These are phyloP conservation scores for Catamblyrhynchus diadema DNA, from an alignment of 2,797 vertebrate genomes.

Conservation along the genomic window DNA sequence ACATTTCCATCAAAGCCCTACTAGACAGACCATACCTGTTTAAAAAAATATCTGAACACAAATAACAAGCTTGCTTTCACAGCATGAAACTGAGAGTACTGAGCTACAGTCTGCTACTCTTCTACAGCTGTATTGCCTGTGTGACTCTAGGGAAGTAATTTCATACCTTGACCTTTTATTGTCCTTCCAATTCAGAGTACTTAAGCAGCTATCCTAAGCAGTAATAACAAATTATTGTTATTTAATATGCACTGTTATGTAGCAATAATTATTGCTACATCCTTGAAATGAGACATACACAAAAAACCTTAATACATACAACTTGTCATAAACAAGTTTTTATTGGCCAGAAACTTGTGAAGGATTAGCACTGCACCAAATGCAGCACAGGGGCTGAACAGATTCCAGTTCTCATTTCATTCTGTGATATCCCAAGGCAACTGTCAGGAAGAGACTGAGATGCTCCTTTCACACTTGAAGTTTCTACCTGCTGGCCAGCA, in stretches of 20 bases:
- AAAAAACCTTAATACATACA: background rate
- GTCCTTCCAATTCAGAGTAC: background rate
- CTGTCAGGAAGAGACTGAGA: background rate
- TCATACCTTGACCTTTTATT: background rate
- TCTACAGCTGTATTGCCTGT: background rate
- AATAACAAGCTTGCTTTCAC: background rate
- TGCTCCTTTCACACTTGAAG: background rate
- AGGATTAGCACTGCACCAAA: background rate
- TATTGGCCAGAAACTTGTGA: background rate
- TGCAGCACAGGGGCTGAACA: background rate
- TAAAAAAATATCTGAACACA: background rate
- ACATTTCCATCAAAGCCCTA: background rate
- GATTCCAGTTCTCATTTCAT: background rate
- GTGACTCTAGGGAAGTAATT: background rate
- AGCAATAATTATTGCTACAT: background rate
- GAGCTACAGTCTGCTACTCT: background rate
- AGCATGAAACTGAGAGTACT: background rate
- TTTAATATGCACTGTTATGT: background rate
- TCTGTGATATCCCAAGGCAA: background rate
- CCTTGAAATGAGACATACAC: background rate
- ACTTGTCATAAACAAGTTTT: background rate
- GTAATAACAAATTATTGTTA: background rate
- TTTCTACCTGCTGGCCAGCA: background rate
- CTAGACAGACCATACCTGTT: background rate
- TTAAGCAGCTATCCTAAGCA: background rate